Conservation (phyloP, 2,113 vertebrate species). For the Crotalus horridus region DNA sequence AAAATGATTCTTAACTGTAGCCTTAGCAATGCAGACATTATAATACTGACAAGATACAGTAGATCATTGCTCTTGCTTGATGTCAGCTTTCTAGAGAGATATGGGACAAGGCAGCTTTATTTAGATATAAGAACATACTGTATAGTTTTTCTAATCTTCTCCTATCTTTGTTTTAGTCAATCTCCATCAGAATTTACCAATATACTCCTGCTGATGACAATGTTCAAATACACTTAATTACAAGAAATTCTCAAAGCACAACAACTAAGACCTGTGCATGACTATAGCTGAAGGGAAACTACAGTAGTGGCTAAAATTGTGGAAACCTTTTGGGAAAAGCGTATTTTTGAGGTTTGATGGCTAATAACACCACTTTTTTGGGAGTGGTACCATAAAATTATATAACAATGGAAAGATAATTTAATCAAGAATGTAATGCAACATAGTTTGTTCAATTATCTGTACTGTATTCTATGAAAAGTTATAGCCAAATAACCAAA, state of each 20-base stretch:
- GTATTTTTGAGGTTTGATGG: no score
- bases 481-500: no score
- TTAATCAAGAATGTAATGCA: no score
- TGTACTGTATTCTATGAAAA: no score
- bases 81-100: background rate
- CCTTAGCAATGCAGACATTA: background rate
- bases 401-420: no score
- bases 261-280: background rate
- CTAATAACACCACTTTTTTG: no score
- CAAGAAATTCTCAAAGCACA: background rate
- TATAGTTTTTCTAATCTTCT: background rate
- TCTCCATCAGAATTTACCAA: background rate
- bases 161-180: background rate
- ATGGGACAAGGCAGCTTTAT: background rate
- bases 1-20: background rate
- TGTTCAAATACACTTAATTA: background rate
- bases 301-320: no score
- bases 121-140: background rate
- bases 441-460: no score
- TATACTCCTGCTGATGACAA: background rate
- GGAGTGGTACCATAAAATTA: no score
- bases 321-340: no score
- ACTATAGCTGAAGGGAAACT: background rate
- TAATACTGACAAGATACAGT: background rate
- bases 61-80: background rate